Conservation (phyloP, 2,113 vertebrate species). For the Poecilia latipinna region DNA sequence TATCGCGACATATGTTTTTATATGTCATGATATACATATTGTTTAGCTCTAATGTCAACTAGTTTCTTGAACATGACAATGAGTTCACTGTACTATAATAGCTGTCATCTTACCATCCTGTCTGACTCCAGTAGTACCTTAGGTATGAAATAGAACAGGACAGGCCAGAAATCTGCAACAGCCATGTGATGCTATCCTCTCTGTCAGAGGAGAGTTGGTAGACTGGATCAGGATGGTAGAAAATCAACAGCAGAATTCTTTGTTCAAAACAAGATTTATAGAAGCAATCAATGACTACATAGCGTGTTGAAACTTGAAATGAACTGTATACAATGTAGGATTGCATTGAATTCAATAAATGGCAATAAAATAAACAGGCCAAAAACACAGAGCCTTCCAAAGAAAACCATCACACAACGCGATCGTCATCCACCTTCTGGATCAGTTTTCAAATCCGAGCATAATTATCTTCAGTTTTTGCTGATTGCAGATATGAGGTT, state of each 20-base stretch:
- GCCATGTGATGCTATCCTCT: too few relatives aligned
- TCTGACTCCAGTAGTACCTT: background rate
- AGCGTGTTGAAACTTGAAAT: background rate
- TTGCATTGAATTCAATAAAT: background rate
- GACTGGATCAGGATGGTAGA: too few relatives aligned
- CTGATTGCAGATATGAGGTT: background rate
- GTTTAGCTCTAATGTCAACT: too few relatives aligned
- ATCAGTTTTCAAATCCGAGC: background rate
- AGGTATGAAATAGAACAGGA: too few relatives aligned
- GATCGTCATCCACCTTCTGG: background rate
- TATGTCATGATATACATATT: too few relatives aligned
- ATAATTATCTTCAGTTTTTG: background rate
- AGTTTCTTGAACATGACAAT: too few relatives aligned
- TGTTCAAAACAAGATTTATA: too few relatives aligned
- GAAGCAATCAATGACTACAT: too few relatives aligned
- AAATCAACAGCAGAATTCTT: too few relatives aligned
- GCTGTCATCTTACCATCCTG: background rate
- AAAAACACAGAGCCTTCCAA: background rate
- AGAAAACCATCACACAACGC: background rate
- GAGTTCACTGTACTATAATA: background rate
- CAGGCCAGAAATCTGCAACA: too few relatives aligned
- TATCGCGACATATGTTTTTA: too few relatives aligned
- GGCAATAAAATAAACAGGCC: background rate
- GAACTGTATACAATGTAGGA: background rate
- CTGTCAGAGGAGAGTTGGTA: too few relatives aligned